Evolutionary conservation across 1,140 invertebrate species (phyloP).

Genomic region (Calliopsis andreniformis): DNA sequence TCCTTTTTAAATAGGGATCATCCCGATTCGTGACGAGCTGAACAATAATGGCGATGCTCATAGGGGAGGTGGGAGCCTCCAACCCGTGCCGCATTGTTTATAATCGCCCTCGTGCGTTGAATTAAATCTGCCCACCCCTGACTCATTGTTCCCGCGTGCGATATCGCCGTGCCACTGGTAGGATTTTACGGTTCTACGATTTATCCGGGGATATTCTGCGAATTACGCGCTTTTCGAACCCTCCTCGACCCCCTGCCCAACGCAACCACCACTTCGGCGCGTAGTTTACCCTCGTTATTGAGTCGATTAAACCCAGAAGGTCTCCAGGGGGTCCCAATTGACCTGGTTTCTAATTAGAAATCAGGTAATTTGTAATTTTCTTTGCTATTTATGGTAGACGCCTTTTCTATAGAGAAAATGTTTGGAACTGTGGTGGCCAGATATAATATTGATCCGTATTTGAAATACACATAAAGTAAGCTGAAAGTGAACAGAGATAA

Average conservation of each 20-base stretch:
- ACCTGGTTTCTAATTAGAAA: background rate
- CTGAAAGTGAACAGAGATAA: background rate
- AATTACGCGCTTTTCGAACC: constrained; percentile 47
- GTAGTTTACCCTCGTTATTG: constrained; percentile 30
- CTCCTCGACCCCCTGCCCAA: background rate
- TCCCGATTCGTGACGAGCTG: constrained; percentile 21
- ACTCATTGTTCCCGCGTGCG: constrained; percentile 47
- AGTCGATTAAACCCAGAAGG: constrained; percentile 5
- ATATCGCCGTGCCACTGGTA: constrained; percentile 30
- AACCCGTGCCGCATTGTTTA: constrained; percentile 58
- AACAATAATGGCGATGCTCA: constrained; percentile 37
- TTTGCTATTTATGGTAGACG: too few relatives aligned
- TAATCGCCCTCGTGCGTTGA: constrained; percentile 50
- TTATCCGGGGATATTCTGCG: constrained; percentile 55
- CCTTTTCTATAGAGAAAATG: too few relatives aligned
- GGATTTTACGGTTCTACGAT: constrained; percentile 59
- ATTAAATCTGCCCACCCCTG: constrained; percentile 43
- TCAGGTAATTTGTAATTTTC: too few relatives aligned
- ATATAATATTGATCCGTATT: too few relatives aligned
- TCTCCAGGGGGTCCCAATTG: background rate
- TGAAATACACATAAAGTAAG: background rate
- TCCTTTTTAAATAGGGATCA: constrained; percentile 55
- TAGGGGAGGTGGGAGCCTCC: background rate
- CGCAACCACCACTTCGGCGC: background rate
- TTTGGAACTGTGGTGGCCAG: too few relatives aligned